Evolutionary conservation across 2,113 vertebrate genomes (phyloP).

Genomic region (Otis tarda): DNA sequence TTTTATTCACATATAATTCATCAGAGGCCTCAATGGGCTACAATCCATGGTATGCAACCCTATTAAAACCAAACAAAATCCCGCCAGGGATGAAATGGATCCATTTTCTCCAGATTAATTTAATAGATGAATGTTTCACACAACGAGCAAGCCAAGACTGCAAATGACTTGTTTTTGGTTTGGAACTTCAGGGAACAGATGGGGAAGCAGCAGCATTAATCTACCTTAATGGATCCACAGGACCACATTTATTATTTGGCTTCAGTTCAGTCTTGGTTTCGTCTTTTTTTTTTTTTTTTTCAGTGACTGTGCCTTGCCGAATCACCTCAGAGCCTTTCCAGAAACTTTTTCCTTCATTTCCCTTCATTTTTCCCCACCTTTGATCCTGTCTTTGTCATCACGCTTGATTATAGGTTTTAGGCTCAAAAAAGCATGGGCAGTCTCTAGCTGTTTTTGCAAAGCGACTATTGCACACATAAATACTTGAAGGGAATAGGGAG

Average conservation of each 20-base stretch:
- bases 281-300: background rate
- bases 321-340: background rate
- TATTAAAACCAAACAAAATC: slow-evolving; percentile 27
- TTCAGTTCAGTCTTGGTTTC: background rate
- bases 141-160: background rate
- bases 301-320: background rate
- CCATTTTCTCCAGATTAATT: slow-evolving; percentile 36
- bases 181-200: slow-evolving; percentile 36
- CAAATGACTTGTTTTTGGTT: slow-evolving; percentile 41
- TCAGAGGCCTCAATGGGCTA: background rate
- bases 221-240: slow-evolving; percentile 30
- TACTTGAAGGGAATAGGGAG: background rate
- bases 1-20: slow-evolving; percentile 35
- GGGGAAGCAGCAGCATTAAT: slow-evolving; percentile 12
- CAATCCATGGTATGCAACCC: slow-evolving; percentile 1
- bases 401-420: background rate
- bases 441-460: background rate
- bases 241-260: background rate
- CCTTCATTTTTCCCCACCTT: background rate
- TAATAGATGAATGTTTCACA: slow-evolving; percentile 41
- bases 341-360: background rate
- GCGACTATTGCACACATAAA: too few species aligned
- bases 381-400: background rate
- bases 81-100: background rate
- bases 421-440: background rate